Percentiles rank a stretch among this genome's conserved stretches.
Conservation (phyloP, 2,888 invertebrate genomes). For the Heliconius aoede region DNA sequence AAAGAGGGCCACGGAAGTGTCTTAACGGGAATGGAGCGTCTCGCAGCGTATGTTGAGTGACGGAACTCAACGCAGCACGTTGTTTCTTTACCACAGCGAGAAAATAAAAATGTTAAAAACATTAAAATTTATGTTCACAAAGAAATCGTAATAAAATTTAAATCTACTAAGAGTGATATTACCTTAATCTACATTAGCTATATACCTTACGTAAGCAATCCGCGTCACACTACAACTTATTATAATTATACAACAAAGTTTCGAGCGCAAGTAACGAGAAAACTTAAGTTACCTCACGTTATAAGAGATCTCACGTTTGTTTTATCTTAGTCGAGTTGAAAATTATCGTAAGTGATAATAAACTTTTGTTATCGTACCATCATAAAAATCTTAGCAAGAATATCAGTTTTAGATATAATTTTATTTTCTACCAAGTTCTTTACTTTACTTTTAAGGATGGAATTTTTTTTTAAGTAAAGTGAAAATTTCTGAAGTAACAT, state of each 20-base stretch:
- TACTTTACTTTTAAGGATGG: not conserved
- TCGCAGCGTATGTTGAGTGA: no score
- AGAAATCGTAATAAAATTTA: not conserved
- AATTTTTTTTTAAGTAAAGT: not conserved
- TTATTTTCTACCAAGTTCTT: not conserved
- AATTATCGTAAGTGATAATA: slow-evolving; percentile 44
- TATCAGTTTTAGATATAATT: not conserved
- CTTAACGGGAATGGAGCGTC: no score
- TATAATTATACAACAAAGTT: slow-evolving; percentile 46
- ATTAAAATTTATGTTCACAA: not conserved
- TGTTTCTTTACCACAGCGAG: not conserved
- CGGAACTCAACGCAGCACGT: no score
- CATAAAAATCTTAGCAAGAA: not conserved
- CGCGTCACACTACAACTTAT: slow-evolving; percentile 46
- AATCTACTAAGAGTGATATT: not conserved
- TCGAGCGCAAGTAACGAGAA: slow-evolving; percentile 47
- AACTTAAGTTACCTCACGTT: slow-evolving; percentile 47
- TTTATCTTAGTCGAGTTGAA: slow-evolving; percentile 36
- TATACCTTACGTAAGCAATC: slow-evolving; percentile 34
- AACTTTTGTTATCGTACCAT: not conserved
- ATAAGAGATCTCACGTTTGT: slow-evolving; percentile 40
- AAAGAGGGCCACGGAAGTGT: no score
- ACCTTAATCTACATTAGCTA: slow-evolving; percentile 32
- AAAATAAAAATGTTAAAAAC: not conserved
- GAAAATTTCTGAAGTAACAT: not conserved